A percentile compares a stretch with the other conserved stretches of the same genome.
phyloP scores from a whole-genome alignment of 2,797 vertebrate genomes.

The Balearica regulorum region DNA sequence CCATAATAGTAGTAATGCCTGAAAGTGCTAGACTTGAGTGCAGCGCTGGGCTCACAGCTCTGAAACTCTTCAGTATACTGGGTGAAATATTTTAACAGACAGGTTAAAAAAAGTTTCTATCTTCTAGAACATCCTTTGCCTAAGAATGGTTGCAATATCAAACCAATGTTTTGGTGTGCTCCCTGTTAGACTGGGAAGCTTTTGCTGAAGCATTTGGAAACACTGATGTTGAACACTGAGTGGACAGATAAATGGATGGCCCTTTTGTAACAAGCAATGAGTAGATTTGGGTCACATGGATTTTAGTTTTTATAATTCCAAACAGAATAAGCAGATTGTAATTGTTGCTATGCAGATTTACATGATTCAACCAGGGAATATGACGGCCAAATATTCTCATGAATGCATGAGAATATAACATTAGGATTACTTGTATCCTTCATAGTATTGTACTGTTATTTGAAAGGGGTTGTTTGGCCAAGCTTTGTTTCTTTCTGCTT shows the following conservation, averaged over 20 bases:
- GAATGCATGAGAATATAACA: neutral
- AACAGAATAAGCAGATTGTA: slow-evolving; percentile 80
- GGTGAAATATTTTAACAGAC: neutral
- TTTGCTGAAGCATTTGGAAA: neutral
- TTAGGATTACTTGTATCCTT: neutral
- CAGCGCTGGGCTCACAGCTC: neutral
- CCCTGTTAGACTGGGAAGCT: neutral
- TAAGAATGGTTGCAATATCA: neutral
- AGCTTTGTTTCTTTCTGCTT: neutral
- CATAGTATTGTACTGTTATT: neutral
- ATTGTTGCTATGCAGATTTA: neutral
- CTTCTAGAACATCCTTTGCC: neutral
- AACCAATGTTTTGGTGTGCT: neutral
- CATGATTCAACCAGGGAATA: neutral
- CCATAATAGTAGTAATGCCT: neutral
- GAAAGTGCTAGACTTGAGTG: too few relatives aligned
- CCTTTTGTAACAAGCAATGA: slow-evolving; percentile 8
- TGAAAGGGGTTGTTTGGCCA: neutral
- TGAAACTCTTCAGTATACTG: neutral
- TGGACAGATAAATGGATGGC: neutral
- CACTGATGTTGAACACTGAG: neutral
- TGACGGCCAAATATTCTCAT: neutral
- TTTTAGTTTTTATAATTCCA: slow-evolving; percentile 73
- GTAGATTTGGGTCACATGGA: slow-evolving; percentile 74
- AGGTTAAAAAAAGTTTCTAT: neutral